Evolutionary conservation across 2,113 vertebrate genomes (phyloP), one percentile per base, ranked within the genome.

Genomic region (Cebidichthys violaceus): DNA sequence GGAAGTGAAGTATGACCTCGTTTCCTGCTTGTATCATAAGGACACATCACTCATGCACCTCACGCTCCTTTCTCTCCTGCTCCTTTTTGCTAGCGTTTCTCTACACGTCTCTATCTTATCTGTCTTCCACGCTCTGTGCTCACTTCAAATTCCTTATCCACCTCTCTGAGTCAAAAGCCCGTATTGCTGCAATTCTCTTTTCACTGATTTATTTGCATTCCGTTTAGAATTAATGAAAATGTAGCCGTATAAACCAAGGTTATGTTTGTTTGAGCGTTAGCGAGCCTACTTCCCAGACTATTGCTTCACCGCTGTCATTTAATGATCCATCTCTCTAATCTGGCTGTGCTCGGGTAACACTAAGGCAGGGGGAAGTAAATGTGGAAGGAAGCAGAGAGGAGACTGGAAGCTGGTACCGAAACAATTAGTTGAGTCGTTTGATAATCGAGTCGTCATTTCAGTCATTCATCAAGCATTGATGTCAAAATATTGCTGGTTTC

Each of bases 161-260:
- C 45, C 61, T 68, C 81, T 78, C 79, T 13, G 72, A 88, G 88
- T 90, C 70, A 76, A 90, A 90, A 88, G 61, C 86, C 78, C 4
- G 52, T 81, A 50, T 85, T 93, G 82, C 90, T 69, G 85, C 86
- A 87, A 92, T 90, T 90, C 84, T 66, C 82, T 86, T 88, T 90
- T 84, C 89, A 88, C 79, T 88, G 83, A 90, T 92, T 92, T 93
- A 84, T 92, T 91, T 93, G 91, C 83, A 80, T 88, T 90, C 72
- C 80, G 70, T 86, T 91, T 62, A 85, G 85, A 84, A 90, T 87
- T 88, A 86, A 88, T 93, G 90, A 85, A 90, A 92, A 73, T 81
- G 84, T 75, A 75, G 84, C 76, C 13, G 86, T 84, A 89, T 88
- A 89, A 92, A 88, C 87, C 83, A 65, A 83, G 90, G 90, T 89